phyloP scores from a whole-genome alignment of 2,888 invertebrate genomes.

The Bruchidius siliquastri region DNA sequence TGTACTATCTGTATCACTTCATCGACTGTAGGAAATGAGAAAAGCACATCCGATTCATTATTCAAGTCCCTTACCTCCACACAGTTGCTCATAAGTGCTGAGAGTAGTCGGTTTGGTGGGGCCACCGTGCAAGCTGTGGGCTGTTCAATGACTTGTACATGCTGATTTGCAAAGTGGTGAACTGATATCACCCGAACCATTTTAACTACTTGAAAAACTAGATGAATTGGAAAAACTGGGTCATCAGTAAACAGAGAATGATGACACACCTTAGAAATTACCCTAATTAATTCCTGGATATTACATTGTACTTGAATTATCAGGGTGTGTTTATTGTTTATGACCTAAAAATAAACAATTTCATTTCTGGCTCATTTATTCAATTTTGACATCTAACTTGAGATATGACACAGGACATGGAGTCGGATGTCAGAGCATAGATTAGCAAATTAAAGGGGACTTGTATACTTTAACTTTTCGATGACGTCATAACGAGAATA shows the following conservation, averaged over 20 bases:
- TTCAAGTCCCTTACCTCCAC: conserved; percentile 57
- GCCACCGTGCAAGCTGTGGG: conserved; percentile 62
- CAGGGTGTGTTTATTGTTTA: background rate
- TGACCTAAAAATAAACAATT: too few species aligned
- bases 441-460: too few species aligned
- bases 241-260: background rate
- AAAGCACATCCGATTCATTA: conserved; percentile 47
- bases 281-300: background rate
- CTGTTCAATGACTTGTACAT: conserved; percentile 60
- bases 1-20: conserved; percentile 63
- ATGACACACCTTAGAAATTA: background rate
- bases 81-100: conserved; percentile 58
- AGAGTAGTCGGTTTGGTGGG: conserved; percentile 54
- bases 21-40: conserved; percentile 69
- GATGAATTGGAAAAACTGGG: background rate
- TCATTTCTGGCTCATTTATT: too few species aligned
- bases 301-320: background rate
- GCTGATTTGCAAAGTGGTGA: conserved; percentile 63
- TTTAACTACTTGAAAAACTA: conserved; percentile 1
- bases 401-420: too few species aligned
- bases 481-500: too few species aligned
- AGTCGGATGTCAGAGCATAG: too few species aligned
- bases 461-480: too few species aligned
- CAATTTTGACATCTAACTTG: too few species aligned
- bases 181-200: conserved; percentile 69